Conservation (phyloP, 2,113 vertebrate genomes). For the Tretioscincus oriximinensis region DNA sequence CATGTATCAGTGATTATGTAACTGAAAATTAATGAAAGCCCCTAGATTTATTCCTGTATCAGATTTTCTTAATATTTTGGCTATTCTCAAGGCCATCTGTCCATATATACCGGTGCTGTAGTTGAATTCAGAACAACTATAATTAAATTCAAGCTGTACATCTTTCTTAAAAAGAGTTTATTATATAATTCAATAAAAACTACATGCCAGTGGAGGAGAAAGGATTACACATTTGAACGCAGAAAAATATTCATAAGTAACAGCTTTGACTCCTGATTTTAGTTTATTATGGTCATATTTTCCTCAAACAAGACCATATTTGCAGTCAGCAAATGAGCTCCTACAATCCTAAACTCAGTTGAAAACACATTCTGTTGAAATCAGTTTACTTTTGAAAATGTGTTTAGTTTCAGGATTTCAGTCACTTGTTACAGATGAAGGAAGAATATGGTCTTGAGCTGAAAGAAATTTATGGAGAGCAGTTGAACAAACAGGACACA, state of each 20-base stretch:
- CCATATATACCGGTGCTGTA: neutral
- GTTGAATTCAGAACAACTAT: neutral
- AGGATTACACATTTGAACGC: neutral
- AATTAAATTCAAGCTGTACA: neutral
- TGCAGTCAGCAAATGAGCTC: neutral
- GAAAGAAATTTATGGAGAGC: constrained; percentile 1
- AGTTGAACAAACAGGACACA: constrained; percentile 37
- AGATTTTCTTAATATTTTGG: neutral
- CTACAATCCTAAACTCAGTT: neutral
- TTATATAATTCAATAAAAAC: too few species aligned
- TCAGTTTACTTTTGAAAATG: neutral
- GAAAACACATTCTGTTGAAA: neutral
- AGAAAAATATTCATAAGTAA: neutral
- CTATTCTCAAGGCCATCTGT: neutral
- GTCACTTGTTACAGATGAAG: neutral
- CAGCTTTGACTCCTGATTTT: constrained; percentile 2
- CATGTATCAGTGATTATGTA: neutral
- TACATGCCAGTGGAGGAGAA: too few species aligned
- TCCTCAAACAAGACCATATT: constrained; percentile 3
- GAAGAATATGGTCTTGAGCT: constrained; percentile 2
- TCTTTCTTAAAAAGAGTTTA: too few species aligned
- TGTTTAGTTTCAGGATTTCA: neutral
- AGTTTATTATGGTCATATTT: constrained; percentile 24
- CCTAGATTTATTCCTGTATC: neutral
- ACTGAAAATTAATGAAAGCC: neutral